Percentiles rank a stretch among this genome's conserved stretches.
phyloP scores from a whole-genome alignment of 2,888 invertebrate genomes.

The Pantelozetes paolii region DNA sequence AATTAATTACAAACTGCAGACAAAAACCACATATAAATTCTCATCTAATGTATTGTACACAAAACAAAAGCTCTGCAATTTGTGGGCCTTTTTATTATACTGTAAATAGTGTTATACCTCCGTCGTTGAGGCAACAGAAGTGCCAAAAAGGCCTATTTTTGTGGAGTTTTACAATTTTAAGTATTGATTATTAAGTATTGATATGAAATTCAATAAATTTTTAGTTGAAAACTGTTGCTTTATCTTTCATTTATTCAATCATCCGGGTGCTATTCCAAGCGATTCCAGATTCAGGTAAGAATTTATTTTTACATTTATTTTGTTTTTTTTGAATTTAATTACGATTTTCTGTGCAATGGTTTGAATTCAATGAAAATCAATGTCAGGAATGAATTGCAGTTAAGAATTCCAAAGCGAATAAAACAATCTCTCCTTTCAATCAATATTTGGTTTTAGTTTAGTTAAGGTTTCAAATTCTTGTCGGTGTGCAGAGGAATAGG shows the following conservation, averaged over 20 bases:
- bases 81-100: constrained; percentile 35
- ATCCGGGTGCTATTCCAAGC: neutral
- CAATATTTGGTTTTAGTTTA: constrained; percentile 23
- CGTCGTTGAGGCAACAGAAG: constrained; percentile 33
- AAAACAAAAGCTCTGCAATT: constrained; percentile 15
- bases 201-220: constrained; percentile 22
- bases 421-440: constrained; percentile 11
- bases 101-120: constrained; percentile 35
- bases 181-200: constrained; percentile 20
- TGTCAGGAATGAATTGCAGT: neutral
- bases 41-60: constrained; percentile 30
- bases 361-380: neutral
- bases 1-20: constrained; percentile 31
- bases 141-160: constrained; percentile 31
- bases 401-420: neutral
- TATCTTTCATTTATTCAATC: neutral
- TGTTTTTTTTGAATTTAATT: neutral
- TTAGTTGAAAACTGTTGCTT: constrained; percentile 2
- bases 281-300: neutral
- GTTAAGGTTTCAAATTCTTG: constrained; percentile 13
- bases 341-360: neutral
- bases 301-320: neutral
- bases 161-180: constrained; percentile 28
- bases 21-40: constrained; percentile 22
- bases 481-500: neutral